These are phyloP conservation scores for Lethenteron reissneri DNA, from an alignment of 2,113 vertebrate species.

Conservation along the genomic window DNA sequence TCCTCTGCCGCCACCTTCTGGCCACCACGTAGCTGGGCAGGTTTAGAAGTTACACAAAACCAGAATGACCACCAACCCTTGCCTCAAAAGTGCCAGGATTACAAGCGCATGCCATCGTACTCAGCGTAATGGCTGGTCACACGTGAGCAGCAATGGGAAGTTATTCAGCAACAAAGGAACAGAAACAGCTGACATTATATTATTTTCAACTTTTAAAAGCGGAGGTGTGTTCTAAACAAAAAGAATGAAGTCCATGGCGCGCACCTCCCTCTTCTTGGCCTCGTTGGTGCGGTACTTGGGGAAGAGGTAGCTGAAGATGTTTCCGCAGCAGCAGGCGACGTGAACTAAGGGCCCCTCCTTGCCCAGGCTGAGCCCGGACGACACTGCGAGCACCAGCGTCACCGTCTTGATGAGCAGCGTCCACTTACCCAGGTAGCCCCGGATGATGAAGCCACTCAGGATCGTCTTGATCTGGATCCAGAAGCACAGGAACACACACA, in stretches of 20 bases:
- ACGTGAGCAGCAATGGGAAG: too few relatives aligned
- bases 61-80: too few relatives aligned
- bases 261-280: slow-evolving; percentile 92
- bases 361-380: slow-evolving; percentile 86
- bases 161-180: too few relatives aligned
- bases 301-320: slow-evolving; percentile 98
- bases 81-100: too few relatives aligned
- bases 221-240: not conserved
- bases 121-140: too few relatives aligned
- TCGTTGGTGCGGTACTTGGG: slow-evolving; percentile 99
- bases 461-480: slow-evolving; percentile 81
- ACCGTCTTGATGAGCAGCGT: slow-evolving; percentile 95
- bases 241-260: slow-evolving; percentile 8
- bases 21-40: too few relatives aligned
- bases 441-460: slow-evolving; percentile 92
- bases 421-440: slow-evolving; percentile 95
- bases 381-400: slow-evolving; percentile 84
- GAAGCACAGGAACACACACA: too few relatives aligned
- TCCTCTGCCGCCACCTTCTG: too few relatives aligned
- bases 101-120: too few relatives aligned
- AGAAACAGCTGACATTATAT: not conserved
- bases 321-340: slow-evolving; percentile 95
- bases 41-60: too few relatives aligned
- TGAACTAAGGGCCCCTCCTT: slow-evolving; percentile 93
- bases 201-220: not conserved